Conservation (phyloP, 2,797 vertebrate species). For the Bradypus variegatus region DNA sequence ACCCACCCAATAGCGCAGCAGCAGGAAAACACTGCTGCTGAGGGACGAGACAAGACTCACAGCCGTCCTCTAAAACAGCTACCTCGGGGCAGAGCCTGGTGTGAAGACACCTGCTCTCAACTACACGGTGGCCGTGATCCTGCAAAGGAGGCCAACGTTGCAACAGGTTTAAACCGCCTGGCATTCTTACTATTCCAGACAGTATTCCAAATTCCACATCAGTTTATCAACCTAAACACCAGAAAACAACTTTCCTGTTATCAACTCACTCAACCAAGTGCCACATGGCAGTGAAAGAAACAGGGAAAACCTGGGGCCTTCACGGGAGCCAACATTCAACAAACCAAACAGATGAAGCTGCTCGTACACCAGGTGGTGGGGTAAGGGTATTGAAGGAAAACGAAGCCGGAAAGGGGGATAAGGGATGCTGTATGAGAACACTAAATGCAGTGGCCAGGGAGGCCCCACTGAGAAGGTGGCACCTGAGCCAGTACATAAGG, state of each 20-base stretch:
- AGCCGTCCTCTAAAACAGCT: rapidly evolving
- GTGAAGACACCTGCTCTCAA: rapidly evolving
- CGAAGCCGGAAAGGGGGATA: too few species aligned
- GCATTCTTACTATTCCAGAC: not conserved
- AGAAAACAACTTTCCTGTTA: not conserved
- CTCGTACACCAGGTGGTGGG: rapidly evolving
- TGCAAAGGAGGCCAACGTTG: not conserved
- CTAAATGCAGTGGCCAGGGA: too few species aligned
- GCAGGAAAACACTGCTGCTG: rapidly evolving
- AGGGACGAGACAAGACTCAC: too few species aligned
- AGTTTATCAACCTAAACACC: not conserved
- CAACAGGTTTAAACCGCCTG: rapidly evolving
- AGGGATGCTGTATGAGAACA: too few species aligned
- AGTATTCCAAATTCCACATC: not conserved
- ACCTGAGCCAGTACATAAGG: too few species aligned
- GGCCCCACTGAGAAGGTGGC: too few species aligned
- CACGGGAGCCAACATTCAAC: rapidly evolving
- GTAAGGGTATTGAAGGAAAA: rapidly evolving
- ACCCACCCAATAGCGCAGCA: not conserved
- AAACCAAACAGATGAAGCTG: too few species aligned
- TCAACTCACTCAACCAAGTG: not conserved
- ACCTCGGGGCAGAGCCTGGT: rapidly evolving
- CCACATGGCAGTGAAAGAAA: too few species aligned
- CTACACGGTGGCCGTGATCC: rapidly evolving
- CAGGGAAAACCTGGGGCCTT: not conserved